phyloP scores from a whole-genome alignment of 1,140 invertebrate genomes.

The Condylostylus longicornis region DNA sequence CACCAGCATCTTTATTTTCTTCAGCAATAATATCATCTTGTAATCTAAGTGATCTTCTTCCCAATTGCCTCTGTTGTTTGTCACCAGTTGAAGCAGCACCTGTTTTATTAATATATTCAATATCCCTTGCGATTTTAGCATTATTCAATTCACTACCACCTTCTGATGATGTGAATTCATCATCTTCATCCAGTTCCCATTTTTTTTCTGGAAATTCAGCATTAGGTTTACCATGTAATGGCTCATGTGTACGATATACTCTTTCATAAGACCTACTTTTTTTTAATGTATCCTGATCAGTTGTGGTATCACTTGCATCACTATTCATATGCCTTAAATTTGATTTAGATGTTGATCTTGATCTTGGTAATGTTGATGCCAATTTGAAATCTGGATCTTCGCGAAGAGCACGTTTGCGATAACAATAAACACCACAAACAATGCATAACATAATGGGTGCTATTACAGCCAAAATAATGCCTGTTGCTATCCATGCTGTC shows the following conservation, averaged over 20 bases:
- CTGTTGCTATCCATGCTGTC: constrained; percentile 48
- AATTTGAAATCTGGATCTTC: constrained; percentile 33
- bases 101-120: constrained; percentile 35
- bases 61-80: constrained; percentile 34
- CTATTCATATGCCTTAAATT: constrained; percentile 32
- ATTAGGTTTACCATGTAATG: constrained; percentile 54
- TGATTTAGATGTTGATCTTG: constrained; percentile 38
- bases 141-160: constrained; percentile 41
- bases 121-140: constrained; percentile 41
- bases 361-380: constrained; percentile 31
- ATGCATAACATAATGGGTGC: constrained; percentile 59
- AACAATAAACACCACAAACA: constrained; percentile 49
- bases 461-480: constrained; percentile 59
- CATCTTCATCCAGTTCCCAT: constrained; percentile 55
- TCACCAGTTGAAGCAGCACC: constrained; percentile 29
- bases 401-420: constrained; percentile 39
- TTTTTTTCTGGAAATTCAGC: constrained; percentile 64
- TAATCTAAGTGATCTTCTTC: constrained; percentile 34
- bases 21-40: constrained; percentile 23
- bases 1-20: constrained; percentile 23
- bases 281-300: constrained; percentile 32
- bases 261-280: constrained; percentile 58
- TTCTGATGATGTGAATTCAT: constrained; percentile 38
- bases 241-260: constrained; percentile 67
- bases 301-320: constrained; percentile 28